Evolutionary conservation across 2,888 invertebrate genomes (phyloP).

Genomic region (Lagria hirta): DNA sequence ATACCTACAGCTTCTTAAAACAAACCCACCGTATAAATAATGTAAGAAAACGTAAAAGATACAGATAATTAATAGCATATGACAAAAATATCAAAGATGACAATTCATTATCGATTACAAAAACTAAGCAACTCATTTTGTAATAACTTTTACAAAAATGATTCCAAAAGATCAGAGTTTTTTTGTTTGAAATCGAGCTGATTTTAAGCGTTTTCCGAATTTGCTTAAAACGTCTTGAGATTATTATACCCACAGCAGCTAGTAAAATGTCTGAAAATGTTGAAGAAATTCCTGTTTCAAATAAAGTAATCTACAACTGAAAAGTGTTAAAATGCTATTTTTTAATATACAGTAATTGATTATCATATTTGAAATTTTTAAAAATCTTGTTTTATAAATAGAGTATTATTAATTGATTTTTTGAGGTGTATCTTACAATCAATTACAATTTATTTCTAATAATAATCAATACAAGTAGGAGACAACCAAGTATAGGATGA

Average conservation of each 20-base stretch:
- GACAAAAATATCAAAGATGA: constrained; percentile 2
- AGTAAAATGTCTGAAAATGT: constrained; percentile 1
- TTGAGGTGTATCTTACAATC: too few species aligned
- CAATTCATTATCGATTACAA: constrained; percentile 1
- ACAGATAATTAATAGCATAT: constrained; percentile 5
- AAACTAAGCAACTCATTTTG: constrained; percentile 1
- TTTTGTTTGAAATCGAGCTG: neutral
- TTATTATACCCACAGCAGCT: neutral
- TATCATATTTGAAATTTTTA: too few species aligned
- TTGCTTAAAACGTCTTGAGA: constrained; percentile 3
- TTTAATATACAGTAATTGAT: too few species aligned
- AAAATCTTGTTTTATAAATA: too few species aligned
- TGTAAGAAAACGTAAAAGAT: constrained; percentile 2
- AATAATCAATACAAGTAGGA: too few species aligned
- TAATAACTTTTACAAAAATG: constrained; percentile 4
- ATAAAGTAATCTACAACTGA: too few species aligned
- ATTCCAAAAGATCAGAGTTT: neutral
- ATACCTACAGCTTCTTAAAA: neutral
- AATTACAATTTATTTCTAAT: too few species aligned
- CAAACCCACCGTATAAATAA: constrained; percentile 1
- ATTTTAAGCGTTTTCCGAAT: too few species aligned
- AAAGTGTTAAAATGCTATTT: too few species aligned
- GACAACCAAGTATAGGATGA: too few species aligned
- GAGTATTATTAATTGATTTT: too few species aligned
- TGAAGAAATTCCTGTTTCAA: too few species aligned